These are phyloP conservation scores for Tyto alba DNA, from an alignment of 2,113 vertebrate species.

Conservation along the genomic window DNA sequence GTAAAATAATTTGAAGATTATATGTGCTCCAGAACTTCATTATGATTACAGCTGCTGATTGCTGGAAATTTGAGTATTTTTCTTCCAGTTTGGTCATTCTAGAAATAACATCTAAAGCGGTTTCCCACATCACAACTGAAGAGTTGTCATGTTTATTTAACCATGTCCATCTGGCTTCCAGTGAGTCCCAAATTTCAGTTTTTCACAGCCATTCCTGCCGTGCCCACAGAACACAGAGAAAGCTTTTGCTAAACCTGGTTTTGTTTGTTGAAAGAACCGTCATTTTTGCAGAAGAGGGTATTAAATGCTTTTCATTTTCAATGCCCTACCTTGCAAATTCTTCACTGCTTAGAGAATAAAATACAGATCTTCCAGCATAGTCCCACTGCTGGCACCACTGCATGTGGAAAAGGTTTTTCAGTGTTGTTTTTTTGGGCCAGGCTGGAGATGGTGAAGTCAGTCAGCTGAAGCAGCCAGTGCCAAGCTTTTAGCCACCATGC, in stretches of 20 bases:
- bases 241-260: neutral
- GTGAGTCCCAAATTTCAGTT: neutral
- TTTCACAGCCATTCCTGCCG: neutral
- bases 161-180: constrained; percentile 15
- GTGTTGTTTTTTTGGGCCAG: neutral
- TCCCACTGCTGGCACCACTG: neutral
- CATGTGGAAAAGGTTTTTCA: neutral
- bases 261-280: neutral
- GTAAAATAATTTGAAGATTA: neutral
- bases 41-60: neutral
- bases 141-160: constrained; percentile 29
- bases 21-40: neutral
- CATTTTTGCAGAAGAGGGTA: neutral
- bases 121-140: neutral
- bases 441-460: neutral
- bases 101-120: constrained; percentile 11
- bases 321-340: neutral
- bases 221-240: neutral
- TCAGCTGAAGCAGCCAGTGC: neutral
- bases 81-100: neutral
- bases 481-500: neutral
- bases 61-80: neutral
- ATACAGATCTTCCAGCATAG: neutral
- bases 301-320: neutral
- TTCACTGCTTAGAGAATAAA: neutral